A percentile compares a stretch with the other conserved stretches of the same genome.
Evolutionary conservation across 64 coral and sea anemone species (phyloP).

Genomic region (Stylophora pistillata): DNA sequence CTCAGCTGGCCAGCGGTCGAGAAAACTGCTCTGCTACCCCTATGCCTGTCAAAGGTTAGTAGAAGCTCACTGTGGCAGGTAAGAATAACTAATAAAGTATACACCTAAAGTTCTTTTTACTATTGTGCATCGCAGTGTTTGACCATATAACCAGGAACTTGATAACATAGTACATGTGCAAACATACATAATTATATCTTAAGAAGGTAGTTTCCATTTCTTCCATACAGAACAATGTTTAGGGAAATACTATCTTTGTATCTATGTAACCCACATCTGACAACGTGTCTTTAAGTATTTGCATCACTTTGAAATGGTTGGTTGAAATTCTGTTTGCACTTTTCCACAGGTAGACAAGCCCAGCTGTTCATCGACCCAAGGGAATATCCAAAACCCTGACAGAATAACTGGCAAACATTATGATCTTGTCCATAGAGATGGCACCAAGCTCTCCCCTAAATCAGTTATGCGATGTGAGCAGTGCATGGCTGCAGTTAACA

Average conservation of each 20-base stretch:
- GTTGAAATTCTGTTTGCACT: conserved; percentile 15
- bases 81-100: conserved; percentile 20
- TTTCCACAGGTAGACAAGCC: not conserved
- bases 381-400: too few relatives aligned
- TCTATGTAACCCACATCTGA: conserved; percentile 6
- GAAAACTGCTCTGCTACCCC: conserved; percentile 4
- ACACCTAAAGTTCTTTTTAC: conserved; percentile 30
- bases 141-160: conserved; percentile 16
- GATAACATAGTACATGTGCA: conserved; percentile 24
- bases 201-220: conserved; percentile 13
- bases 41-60: conserved; percentile 27
- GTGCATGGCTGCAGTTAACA: not conserved
- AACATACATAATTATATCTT: not conserved
- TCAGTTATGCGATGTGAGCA: conserved; percentile 12
- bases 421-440: conserved; percentile 13
- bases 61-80: conserved; percentile 33
- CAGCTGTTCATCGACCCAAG: too few relatives aligned
- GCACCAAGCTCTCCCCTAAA: conserved; percentile 27
- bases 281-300: not conserved
- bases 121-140: conserved; percentile 21
- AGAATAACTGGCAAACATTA: conserved; percentile 11
- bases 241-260: conserved; percentile 19
- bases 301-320: conserved; percentile 16
- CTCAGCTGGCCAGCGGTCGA: conserved; percentile 23
- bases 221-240: conserved; percentile 24